Evolutionary conservation across 2,888 invertebrate genomes (phyloP), one percentile per base, ranked within the genome.

Genomic region (Sinotaia quadrata): DNA sequence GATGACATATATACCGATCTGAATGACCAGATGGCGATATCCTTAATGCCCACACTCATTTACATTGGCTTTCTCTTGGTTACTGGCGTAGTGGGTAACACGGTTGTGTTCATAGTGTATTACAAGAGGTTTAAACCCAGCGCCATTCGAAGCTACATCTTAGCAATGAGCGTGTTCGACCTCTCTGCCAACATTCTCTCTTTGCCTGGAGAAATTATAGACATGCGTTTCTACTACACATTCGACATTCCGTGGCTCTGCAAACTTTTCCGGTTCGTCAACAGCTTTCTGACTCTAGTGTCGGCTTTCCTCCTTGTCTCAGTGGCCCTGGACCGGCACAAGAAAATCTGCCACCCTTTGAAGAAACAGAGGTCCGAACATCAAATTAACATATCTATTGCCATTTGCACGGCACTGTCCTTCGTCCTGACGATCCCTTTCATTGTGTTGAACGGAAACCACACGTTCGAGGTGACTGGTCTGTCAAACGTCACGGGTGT

Each of bases 301-400:
- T 81, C 83, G 8, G 83, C 80, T 2, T 74, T 81, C 57, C 76
- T 80, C 27, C 74, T 83, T 31, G 75, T 79, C 4, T 75, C 80
- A 1, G 81, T 83, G 62, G 79, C 81, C 4, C 73, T 75, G 12
- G 81, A 81, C 57, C 59, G 83, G 29, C 78, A 79, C 68, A 51
- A 78, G n/a, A 72, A 78, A 51, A 78, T 83, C 37, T 83, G 81
- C 57, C 73, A 66, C 21, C 81, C 83, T 4, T 74, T 81, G 58
- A 75, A 74, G 5, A 67, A 56, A 27, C 74, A 76, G 58, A 73
- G 75, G 56, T 70, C 80, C 0, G 62, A 71, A 7, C 47, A 58
- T 21, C 71, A 74, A 29, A 76, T 79, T 4, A 73, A 75, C 59
- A 51, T 70, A 8, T 75, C 77, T 66, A 75, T 78, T 44, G 59